These are phyloP conservation scores for Melieria crassipennis DNA, from an alignment of 2,888 invertebrate species.

Conservation along the genomic window DNA sequence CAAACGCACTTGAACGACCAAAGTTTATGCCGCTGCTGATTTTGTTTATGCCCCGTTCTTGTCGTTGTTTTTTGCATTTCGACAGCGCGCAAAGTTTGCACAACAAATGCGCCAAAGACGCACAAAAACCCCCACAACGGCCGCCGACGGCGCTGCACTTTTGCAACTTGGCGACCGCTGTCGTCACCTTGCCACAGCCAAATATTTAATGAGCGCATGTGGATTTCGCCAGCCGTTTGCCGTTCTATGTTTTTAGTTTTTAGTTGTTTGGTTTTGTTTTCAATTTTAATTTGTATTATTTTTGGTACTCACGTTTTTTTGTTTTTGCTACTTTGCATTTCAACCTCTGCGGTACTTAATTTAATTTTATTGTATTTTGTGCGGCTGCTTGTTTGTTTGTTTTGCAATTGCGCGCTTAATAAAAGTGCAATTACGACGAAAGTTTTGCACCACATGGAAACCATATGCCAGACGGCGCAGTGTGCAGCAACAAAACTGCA, in stretches of 20 bases:
- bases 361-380: slow-evolving; percentile 25
- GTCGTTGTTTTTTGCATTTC: not conserved
- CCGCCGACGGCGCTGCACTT: slow-evolving; percentile 6
- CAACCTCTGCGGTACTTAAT: slow-evolving; percentile 28
- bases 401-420: not conserved
- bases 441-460: not conserved
- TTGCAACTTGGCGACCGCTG: slow-evolving; percentile 3
- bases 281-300: slow-evolving; percentile 8
- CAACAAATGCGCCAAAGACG: slow-evolving; percentile 23
- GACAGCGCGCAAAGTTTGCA: slow-evolving; percentile 15
- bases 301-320: too few relatives aligned
- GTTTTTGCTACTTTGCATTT: slow-evolving; percentile 25
- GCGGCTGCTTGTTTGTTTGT: not conserved
- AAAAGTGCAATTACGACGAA: slow-evolving; percentile 14
- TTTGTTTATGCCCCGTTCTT: slow-evolving; percentile 22
- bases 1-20: too few relatives aligned
- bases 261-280: too few relatives aligned
- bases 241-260: too few relatives aligned
- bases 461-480: not conserved
- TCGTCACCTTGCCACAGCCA: not conserved
- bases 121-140: not conserved
- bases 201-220: slow-evolving; percentile 18
- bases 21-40: slow-evolving; percentile 2
- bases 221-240: not conserved
- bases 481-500: too few relatives aligned